Base-by-base conservation (phyloP, 2,888 invertebrate genomes). In the Deilephila porcellus region DNA sequence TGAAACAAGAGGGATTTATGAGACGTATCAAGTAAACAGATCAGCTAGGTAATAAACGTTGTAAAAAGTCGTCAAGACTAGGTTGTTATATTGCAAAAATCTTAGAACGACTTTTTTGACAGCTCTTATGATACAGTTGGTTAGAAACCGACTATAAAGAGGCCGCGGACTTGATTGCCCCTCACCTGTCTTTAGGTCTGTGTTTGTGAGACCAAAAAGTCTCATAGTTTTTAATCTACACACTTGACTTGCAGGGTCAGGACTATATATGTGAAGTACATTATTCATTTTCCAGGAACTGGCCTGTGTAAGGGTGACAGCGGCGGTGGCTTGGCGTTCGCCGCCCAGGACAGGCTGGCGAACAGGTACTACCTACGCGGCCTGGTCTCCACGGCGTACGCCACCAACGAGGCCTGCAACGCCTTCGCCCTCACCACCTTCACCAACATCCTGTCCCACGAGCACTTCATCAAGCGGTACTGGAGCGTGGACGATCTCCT, bases 231-330 rank as follows among this genome's bases (percentile, higher is more conserved):
- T 5, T 37, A 6, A 7, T 5, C 8, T 8, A 37, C 8, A 37
- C 37, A 37, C 37, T 37, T 37, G 11, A 37, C 0, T 37, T 37
- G 11, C 2, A 11, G 1, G 8, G 37, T 8, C 8, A 59, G n/a
- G 25, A 71, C 14, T 8, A 63, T 6, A 3, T 34, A 19, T n/a
- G 19, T 8, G n/a, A n/a, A 7, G 37, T n/a, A n/a, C 5, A 11
- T 25, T 37, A n/a, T 5, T n/a, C 14, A 4, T 60, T 74, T 45
- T 45, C 0, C 82, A 92, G 92, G 90, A 4, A 88, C 88, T 14
- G 88, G 90, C 0, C 79, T 93, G 0, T 93, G 93, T 78, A 85
- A 88, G 75, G 93, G 93, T 0, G 93, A 93, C 85, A 92, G 92
- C 73, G 93, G 93, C 0, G 92, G 92, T 0, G 93, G 93, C 0